phyloP scores from a whole-genome alignment of 2,797 vertebrate genomes.

The Syngnathus rostellatus region DNA sequence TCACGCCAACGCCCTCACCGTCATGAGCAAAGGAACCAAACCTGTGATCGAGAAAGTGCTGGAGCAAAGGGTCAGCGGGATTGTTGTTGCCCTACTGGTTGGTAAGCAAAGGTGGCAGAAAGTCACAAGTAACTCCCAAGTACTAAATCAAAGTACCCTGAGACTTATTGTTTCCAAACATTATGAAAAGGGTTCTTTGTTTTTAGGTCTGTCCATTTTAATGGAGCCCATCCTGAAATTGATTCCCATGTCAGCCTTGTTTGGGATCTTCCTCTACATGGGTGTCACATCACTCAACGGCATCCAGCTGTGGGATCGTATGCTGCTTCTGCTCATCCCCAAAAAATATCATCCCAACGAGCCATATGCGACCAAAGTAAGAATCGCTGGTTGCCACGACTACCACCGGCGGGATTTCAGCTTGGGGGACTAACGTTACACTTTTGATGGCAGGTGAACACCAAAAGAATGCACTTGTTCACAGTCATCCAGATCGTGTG shows the following conservation, averaged over 20 bases:
- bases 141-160: not conserved
- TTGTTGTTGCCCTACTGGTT: conserved; percentile 84
- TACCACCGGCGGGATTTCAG: not conserved
- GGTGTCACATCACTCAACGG: conserved; percentile 91
- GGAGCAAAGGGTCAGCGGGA: conserved; percentile 88
- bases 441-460: conserved; percentile 76
- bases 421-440: not conserved
- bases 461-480: conserved; percentile 90
- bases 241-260: conserved; percentile 86
- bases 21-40: conserved; percentile 80
- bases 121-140: not conserved
- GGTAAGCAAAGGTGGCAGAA: conserved; percentile 67
- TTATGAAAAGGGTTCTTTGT: conserved; percentile 5
- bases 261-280: conserved; percentile 98
- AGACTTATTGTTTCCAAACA: not conserved
- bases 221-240: conserved; percentile 88
- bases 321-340: conserved; percentile 82
- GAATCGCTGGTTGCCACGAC: conserved; percentile 3
- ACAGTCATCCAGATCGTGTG: conserved; percentile 80
- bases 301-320: conserved; percentile 91
- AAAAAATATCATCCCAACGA: conserved; percentile 86
- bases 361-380: conserved; percentile 80
- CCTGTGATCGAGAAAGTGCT: conserved; percentile 82
- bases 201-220: conserved; percentile 84
- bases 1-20: conserved; percentile 88